Conservation (phyloP, 1,140 invertebrate genomes). For the Drosophila kepulauana region DNA sequence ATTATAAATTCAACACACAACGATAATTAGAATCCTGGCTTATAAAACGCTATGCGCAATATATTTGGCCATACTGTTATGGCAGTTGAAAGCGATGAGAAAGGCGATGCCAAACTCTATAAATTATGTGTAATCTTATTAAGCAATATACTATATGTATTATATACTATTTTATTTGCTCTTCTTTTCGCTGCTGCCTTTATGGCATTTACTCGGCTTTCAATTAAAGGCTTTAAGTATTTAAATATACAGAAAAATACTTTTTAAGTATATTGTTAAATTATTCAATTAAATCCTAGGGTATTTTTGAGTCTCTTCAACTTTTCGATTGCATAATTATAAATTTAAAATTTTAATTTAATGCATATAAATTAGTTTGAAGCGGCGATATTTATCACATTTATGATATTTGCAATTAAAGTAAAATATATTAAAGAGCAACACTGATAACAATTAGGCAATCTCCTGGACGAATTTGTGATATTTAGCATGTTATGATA, state of each 20-base stretch:
- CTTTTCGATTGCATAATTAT: background rate
- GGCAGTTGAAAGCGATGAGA: background rate
- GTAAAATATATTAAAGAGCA: background rate
- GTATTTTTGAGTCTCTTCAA: background rate
- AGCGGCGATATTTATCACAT: background rate
- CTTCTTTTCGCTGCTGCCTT: background rate
- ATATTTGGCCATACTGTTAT: background rate
- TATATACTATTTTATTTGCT: background rate
- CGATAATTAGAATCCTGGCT: conserved; percentile 21
- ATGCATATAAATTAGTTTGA: conserved; percentile 8
- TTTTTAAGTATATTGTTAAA: too few species aligned
- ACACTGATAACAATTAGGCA: background rate
- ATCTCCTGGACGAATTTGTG: too few species aligned
- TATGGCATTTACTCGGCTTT: background rate
- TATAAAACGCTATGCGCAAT: background rate
- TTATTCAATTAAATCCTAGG: background rate
- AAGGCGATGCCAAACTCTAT: background rate
- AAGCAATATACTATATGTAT: background rate
- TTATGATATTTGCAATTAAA: background rate
- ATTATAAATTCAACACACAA: conserved; percentile 19
- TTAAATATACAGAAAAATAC: background rate
- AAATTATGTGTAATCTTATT: conserved; percentile 14
- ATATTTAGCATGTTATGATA: too few species aligned
- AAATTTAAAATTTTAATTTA: background rate
- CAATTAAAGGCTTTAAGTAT: background rate